Base-by-base conservation (phyloP, 2,113 vertebrate genomes). In the Bubo bubo region DNA sequence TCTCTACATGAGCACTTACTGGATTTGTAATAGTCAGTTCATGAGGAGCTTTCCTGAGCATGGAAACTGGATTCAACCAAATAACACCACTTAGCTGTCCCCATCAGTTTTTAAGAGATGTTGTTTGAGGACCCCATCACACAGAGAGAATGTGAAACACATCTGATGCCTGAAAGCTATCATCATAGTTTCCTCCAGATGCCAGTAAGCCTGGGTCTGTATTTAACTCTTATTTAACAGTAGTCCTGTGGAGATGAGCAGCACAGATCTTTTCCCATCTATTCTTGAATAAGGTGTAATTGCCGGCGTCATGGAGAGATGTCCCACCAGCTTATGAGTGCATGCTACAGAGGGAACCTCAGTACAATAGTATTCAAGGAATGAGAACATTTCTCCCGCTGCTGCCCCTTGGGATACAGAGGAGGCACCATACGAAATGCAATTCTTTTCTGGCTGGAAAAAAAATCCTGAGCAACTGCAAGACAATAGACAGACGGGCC, bases 361-460 rank as follows among this genome's bases (percentile, higher is more conserved):
- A 93, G 53, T 19, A 55, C 77, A 94, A 80, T 20, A 85, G 5
- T 35, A 93, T 93, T 62, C 37, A 67, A 96, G 85, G 91, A 95
- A 96, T 88, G 89, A 96, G 96, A 96, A 95, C 84, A 93, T 96
- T 97, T 95, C 93, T 96, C 91, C 94, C 84, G 73, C 96, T 96
- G 94, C 75, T 96, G 43, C 90, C 94, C 74, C 95, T 79, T 50
- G 94, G 96, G 94, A 91, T 68, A 20, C 58, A 90, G 88, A 89
- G 91, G 86, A 95, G 86, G 88, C 81, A 86, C 71, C 81, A 96
- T 90, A 74, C 59, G 85, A 83, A 93, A 88, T 13, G 17, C n/a
- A 74, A 52, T 96, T 85, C 74, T 95, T 77, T 67, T 93, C 77
- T 82, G 81, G 18, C 86, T 95, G 75, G 58, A 14, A 91, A 88